Evolutionary conservation across 2,888 invertebrate genomes (phyloP).

Genomic region (Stenichneumon culpator): DNA sequence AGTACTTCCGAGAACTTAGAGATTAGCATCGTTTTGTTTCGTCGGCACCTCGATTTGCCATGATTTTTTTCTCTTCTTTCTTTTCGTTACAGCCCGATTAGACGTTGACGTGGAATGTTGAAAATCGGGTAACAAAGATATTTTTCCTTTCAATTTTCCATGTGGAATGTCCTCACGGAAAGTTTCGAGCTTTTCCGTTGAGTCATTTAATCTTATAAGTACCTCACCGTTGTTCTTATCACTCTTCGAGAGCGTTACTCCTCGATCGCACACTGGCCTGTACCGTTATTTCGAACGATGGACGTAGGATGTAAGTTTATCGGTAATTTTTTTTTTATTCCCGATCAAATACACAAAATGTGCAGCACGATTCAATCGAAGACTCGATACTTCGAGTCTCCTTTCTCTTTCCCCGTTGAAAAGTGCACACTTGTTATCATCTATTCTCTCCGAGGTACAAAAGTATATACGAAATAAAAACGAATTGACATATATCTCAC

Average conservation of each 20-base stretch:
- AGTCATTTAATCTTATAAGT: conserved; percentile 77
- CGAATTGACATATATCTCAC: conserved; percentile 52
- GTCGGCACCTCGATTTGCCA: conserved; percentile 69
- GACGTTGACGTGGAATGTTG: conserved; percentile 77
- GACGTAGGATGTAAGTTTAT: conserved; percentile 74
- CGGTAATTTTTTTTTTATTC: conserved; percentile 20
- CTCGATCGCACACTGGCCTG: conserved; percentile 76
- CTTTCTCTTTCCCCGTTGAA: not conserved
- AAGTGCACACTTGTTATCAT: conserved; percentile 25
- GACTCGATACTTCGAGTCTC: not conserved
- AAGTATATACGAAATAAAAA: conserved; percentile 66
- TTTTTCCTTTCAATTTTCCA: conserved; percentile 45
- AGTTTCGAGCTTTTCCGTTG: conserved; percentile 74
- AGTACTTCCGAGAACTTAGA: conserved; percentile 12
- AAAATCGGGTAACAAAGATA: conserved; percentile 77
- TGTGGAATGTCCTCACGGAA: conserved; percentile 79
- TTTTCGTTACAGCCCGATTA: conserved; percentile 69
- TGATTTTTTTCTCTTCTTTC: conserved; percentile 30
- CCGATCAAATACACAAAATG: conserved; percentile 41
- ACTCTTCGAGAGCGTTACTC: conserved; percentile 11
- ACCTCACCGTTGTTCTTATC: conserved; percentile 72
- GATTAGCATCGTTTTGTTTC: conserved; percentile 40
- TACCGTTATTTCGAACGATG: conserved; percentile 73
- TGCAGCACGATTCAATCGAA: conserved; percentile 17
- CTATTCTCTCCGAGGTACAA: conserved; percentile 65